These are phyloP conservation scores for Hemibagrus guttatus DNA, from an alignment of 2,797 vertebrate genomes.

Conservation along the genomic window DNA sequence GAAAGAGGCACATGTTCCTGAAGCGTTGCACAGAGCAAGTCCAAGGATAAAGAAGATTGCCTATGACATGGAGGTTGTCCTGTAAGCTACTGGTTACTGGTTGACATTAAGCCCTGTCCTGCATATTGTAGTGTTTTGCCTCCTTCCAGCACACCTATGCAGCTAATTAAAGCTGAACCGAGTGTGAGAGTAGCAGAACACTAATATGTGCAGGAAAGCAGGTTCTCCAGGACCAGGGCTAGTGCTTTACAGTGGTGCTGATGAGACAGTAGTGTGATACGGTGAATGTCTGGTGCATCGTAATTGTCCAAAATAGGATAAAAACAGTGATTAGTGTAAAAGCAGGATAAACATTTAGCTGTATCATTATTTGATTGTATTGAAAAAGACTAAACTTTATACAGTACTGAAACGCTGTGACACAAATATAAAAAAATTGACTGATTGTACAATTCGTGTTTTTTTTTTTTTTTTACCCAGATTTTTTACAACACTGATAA, in stretches of 20 bases:
- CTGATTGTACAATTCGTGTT: neutral
- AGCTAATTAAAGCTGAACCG: neutral
- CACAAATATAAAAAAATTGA: neutral
- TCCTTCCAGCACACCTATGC: neutral
- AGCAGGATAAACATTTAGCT: neutral
- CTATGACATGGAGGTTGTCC: constrained; percentile 66
- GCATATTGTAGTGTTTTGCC: neutral
- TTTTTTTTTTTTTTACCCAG: neutral
- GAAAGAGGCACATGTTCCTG: neutral
- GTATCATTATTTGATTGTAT: neutral
- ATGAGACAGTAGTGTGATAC: too few relatives aligned
- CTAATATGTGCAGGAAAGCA: neutral
- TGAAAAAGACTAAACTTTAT: neutral
- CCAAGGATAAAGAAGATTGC: constrained; percentile 52
- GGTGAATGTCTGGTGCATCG: neutral
- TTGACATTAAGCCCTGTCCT: neutral
- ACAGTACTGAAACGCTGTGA: neutral
- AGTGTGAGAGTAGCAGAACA: too few relatives aligned
- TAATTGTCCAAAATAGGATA: too few relatives aligned
- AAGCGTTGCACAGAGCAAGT: neutral
- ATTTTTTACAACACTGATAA: neutral
- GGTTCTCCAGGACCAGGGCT: neutral
- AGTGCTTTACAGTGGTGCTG: too few relatives aligned
- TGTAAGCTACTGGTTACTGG: constrained; percentile 53
- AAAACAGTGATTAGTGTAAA: too few relatives aligned